Evolutionary conservation across 2,113 vertebrate species (phyloP).

Genomic region (Heliornis fulica): DNA sequence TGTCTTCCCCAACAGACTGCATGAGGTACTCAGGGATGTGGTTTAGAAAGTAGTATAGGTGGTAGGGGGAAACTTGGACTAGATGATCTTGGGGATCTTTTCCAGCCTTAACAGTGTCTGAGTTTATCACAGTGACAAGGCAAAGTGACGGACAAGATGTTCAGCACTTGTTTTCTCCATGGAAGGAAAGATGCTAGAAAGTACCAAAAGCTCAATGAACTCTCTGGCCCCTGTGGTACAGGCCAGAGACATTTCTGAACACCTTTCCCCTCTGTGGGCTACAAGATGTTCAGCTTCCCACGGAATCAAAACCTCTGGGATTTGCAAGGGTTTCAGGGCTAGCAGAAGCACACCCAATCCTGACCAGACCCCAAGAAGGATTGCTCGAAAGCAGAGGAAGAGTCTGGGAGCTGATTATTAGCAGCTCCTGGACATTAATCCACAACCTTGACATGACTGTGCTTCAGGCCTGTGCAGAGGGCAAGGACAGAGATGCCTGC

Average conservation of each 20-base stretch:
- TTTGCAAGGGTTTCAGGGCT: not conserved
- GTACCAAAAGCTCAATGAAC: not conserved
- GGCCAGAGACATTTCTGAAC: not conserved
- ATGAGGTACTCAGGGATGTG: too few species aligned
- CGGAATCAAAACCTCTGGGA: not conserved
- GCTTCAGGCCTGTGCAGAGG: fast-evolving
- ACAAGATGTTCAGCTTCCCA: not conserved
- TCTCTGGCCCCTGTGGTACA: not conserved
- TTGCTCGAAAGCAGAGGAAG: not conserved
- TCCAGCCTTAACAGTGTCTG: too few species aligned
- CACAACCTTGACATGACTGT: fast-evolving
- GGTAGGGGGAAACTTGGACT: too few species aligned
- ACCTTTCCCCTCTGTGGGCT: fast-evolving
- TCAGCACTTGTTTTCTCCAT: too few species aligned
- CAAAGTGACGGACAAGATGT: too few species aligned
- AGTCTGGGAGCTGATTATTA: not conserved
- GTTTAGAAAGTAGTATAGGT: too few species aligned
- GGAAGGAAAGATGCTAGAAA: too few species aligned
- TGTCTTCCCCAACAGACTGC: too few species aligned
- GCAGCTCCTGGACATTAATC: not conserved
- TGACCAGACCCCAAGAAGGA: not conserved
- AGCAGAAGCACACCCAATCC: not conserved
- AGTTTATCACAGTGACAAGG: too few species aligned
- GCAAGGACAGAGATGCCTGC: fast-evolving
- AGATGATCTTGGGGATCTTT: too few species aligned